phyloP scores from a whole-genome alignment of 2,113 vertebrate genomes.

The Strix aluco region DNA sequence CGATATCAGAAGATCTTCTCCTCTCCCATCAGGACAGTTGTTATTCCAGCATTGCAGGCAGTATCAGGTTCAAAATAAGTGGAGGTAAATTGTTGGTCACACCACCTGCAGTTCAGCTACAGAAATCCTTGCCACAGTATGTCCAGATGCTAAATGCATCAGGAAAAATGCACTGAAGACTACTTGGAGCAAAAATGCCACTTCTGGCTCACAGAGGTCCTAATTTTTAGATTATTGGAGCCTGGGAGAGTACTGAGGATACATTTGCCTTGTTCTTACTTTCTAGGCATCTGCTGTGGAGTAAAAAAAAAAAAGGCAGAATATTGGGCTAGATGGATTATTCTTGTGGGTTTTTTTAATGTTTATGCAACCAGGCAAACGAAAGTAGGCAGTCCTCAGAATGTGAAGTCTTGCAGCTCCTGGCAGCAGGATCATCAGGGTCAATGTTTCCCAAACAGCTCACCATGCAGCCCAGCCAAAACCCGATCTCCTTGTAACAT shows the following conservation, averaged over 20 bases:
- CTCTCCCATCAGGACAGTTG: background rate
- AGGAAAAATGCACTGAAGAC: background rate
- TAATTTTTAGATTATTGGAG: background rate
- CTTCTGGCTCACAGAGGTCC: background rate
- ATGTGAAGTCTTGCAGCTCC: background rate
- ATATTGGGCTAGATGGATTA: background rate
- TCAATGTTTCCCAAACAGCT: background rate
- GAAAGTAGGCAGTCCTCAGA: background rate
- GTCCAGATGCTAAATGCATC: background rate
- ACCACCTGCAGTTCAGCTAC: background rate
- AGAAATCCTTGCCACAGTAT: background rate
- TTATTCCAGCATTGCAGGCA: background rate
- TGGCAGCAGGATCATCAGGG: background rate
- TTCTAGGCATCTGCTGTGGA: background rate
- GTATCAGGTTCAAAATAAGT: background rate
- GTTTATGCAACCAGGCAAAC: background rate
- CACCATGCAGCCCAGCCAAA: background rate
- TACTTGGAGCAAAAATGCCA: background rate
- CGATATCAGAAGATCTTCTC: background rate
- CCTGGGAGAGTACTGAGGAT: background rate
- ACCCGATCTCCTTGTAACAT: background rate
- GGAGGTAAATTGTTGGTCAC: background rate
- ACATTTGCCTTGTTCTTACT: background rate
- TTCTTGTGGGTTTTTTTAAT: rapidly evolving
- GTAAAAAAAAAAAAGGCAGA: background rate